Evolutionary conservation across 2,888 invertebrate species (phyloP).

Genomic region (Erynnis tages): DNA sequence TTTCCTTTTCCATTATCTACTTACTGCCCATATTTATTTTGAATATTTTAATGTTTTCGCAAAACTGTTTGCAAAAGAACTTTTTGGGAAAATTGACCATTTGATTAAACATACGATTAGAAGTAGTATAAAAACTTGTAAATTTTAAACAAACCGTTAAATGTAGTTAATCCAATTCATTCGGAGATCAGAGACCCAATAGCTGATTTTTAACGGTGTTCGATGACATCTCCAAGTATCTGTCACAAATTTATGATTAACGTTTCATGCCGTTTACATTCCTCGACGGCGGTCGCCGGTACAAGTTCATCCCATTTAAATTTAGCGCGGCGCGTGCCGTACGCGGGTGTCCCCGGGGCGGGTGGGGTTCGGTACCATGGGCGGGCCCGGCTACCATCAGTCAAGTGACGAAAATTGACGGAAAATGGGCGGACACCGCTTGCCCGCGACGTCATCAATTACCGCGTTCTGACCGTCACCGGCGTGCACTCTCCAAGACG

Average conservation of each 20-base stretch:
- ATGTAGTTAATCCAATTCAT: background rate
- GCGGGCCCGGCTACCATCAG: conserved; percentile 77
- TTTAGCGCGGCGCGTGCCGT: conserved; percentile 79
- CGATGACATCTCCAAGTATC: conserved; percentile 63
- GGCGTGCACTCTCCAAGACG: conserved; percentile 53
- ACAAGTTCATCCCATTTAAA: conserved; percentile 81
- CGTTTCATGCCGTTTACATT: conserved; percentile 68
- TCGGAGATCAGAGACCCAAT: conserved; percentile 41
- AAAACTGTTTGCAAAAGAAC: too few relatives aligned
- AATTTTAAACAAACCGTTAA: too few relatives aligned
- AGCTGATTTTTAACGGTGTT: conserved; percentile 52
- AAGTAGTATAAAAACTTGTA: too few relatives aligned
- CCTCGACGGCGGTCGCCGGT: conserved; percentile 69
- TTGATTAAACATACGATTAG: too few relatives aligned
- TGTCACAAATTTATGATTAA: conserved; percentile 80
- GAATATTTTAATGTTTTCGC: too few relatives aligned
- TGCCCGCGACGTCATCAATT: conserved; percentile 80
- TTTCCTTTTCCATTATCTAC: too few relatives aligned
- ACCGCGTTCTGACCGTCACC: conserved; percentile 75
- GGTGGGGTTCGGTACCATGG: conserved; percentile 45
- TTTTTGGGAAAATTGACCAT: too few relatives aligned
- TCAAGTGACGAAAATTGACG: conserved; percentile 82
- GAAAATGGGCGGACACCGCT: conserved; percentile 81
- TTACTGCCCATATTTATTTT: too few relatives aligned
- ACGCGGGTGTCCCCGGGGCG: conserved; percentile 48